Evolutionary conservation across 1,140 invertebrate species (phyloP).

Genomic region (Formica selysi): DNA sequence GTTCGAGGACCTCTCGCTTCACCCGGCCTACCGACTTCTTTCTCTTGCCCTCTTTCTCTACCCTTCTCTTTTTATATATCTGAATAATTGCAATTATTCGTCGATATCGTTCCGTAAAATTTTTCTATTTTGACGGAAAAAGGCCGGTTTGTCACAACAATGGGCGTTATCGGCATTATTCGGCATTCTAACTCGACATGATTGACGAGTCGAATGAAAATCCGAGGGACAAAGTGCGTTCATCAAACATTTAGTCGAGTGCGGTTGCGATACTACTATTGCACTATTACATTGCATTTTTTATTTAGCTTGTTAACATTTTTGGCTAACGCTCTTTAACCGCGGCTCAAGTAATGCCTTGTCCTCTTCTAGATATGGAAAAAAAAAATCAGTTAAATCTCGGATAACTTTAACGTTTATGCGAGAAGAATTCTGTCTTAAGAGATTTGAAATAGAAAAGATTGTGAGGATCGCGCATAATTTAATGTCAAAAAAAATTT

Average conservation of each 20-base stretch:
- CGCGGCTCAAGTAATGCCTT: too few relatives aligned
- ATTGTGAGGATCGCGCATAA: too few relatives aligned
- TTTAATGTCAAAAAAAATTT: too few relatives aligned
- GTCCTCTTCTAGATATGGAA: too few relatives aligned
- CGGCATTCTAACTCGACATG: neutral
- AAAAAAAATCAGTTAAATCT: too few relatives aligned
- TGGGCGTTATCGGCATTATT: neutral
- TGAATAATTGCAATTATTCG: constrained; percentile 15
- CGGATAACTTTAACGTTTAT: too few relatives aligned
- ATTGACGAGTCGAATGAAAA: constrained; percentile 1
- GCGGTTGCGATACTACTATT: too few relatives aligned
- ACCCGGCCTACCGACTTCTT: constrained; percentile 46
- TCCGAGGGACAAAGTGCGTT: neutral
- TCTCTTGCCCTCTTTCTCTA: constrained; percentile 6
- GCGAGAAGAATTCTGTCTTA: too few relatives aligned
- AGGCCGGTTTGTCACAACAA: neutral
- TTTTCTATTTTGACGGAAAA: neutral
- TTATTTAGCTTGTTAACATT: neutral
- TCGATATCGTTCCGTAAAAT: neutral
- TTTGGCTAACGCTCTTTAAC: too few relatives aligned
- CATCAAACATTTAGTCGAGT: neutral
- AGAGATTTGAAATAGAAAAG: too few relatives aligned
- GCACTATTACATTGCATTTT: neutral
- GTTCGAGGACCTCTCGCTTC: constrained; percentile 66
- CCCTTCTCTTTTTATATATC: constrained; percentile 10